Evolutionary conservation across 1,140 invertebrate genomes (phyloP).

Genomic region (Laupala kohalensis): DNA sequence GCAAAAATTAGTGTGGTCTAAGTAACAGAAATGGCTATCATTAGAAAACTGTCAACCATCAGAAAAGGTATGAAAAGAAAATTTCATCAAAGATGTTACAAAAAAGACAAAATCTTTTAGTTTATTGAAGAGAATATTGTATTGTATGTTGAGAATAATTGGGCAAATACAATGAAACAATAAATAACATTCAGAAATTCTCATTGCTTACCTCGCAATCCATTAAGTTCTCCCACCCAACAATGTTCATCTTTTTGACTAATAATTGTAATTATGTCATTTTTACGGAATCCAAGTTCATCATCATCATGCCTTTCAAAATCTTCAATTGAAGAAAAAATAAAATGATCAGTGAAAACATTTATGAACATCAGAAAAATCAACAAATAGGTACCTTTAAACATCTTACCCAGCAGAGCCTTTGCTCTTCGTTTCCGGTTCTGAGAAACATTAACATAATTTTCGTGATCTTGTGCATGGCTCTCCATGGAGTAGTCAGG

Average conservation of each 20-base stretch:
- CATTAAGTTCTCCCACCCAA: constrained; percentile 98
- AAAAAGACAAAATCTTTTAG: too few relatives aligned
- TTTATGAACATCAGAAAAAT: background rate
- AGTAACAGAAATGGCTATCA: too few relatives aligned
- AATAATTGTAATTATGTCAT: constrained; percentile 95
- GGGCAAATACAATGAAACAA: too few relatives aligned
- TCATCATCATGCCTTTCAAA: constrained; percentile 98
- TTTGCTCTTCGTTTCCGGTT: constrained; percentile 83
- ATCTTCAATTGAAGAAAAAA: constrained; percentile 41
- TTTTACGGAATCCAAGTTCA: constrained; percentile 94
- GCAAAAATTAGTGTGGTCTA: too few relatives aligned
- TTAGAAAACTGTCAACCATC: too few relatives aligned
- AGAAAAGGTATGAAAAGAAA: too few relatives aligned
- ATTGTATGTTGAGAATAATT: too few relatives aligned
- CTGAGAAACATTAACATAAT: constrained; percentile 81
- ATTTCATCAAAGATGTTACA: too few relatives aligned
- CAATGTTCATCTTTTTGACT: constrained; percentile 99
- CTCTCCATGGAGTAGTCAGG: constrained; percentile 94
- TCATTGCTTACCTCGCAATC: constrained; percentile 53
- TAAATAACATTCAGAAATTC: background rate
- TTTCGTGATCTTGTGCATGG: constrained; percentile 85
- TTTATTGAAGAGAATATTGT: too few relatives aligned
- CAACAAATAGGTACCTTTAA: background rate
- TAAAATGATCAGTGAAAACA: background rate
- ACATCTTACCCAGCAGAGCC: constrained; percentile 58